Conservation (phyloP, 2,113 vertebrate species). For the Melanocharis versteri region DNA sequence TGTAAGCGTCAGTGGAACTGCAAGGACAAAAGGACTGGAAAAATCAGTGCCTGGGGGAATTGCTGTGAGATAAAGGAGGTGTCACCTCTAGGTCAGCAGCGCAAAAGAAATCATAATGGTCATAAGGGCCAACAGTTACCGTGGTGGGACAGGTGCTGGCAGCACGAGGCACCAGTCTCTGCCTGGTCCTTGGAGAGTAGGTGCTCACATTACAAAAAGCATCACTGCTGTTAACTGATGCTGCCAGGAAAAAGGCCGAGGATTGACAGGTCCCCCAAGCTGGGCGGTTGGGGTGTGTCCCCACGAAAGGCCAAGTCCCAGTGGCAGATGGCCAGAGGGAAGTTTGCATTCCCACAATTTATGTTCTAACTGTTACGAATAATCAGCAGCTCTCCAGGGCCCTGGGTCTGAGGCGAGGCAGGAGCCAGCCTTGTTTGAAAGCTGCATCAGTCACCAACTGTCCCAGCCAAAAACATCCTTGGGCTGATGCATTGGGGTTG, state of each 20-base stretch:
- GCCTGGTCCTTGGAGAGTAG: neutral
- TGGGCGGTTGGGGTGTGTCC: neutral
- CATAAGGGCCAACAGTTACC: neutral
- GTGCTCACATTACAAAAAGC: neutral
- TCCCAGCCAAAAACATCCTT: neutral
- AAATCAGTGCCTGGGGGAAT: neutral
- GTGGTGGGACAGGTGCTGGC: accelerated
- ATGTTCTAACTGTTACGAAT: neutral
- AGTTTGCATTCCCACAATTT: neutral
- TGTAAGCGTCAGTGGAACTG: neutral
- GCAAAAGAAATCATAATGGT: neutral
- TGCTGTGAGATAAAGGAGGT: neutral
- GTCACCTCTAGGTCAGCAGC: neutral
- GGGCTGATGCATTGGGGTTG: neutral
- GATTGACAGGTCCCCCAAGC: neutral
- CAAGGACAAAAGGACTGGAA: neutral
- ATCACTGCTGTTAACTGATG: neutral
- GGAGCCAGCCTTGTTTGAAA: neutral
- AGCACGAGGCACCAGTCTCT: neutral
- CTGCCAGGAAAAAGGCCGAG: neutral
- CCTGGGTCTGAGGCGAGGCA: accelerated
- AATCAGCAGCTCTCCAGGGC: neutral
- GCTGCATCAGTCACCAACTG: neutral
- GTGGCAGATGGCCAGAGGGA: slow-evolving; percentile 31
- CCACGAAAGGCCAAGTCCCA: neutral